Evolutionary conservation across 2,113 vertebrate species (phyloP).

Genomic region (Melospiza georgiana): DNA sequence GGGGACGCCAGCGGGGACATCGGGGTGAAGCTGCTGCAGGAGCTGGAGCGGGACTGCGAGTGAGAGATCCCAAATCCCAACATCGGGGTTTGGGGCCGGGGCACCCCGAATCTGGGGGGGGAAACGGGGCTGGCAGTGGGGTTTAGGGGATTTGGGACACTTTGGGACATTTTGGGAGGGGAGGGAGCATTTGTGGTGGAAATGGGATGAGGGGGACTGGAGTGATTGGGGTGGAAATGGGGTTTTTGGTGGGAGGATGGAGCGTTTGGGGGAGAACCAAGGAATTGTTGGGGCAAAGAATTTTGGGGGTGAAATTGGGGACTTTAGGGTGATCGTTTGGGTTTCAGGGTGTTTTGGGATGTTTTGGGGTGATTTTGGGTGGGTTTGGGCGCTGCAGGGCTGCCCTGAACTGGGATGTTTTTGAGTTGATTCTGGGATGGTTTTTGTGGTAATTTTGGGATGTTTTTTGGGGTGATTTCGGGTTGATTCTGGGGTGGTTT

Average conservation of each 20-base stretch:
- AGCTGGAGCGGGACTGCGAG: conserved; percentile 67
- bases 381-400: too few relatives aligned
- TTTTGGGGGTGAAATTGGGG: neutral
- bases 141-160: neutral
- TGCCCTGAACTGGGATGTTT: too few relatives aligned
- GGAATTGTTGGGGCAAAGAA: neutral
- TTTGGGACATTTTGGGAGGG: neutral
- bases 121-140: neutral
- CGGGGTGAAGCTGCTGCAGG: conserved; percentile 58
- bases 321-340: neutral
- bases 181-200: neutral
- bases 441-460: too few relatives aligned
- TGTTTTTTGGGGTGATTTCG: too few relatives aligned
- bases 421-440: too few relatives aligned
- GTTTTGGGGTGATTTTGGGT: neutral
- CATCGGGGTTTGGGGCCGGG: neutral
- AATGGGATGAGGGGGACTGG: neutral
- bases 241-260: too few relatives aligned
- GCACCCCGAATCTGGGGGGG: neutral
- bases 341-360: neutral
- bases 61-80: neutral
- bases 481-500: too few relatives aligned
- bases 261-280: fast-evolving
- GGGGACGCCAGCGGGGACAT: neutral
- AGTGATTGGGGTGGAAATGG: neutral